A percentile compares a stretch with the other conserved stretches of the same genome.
phyloP scores from a whole-genome alignment of 92 coral and sea anemone species.

The Palythoa caribaeorum region DNA sequence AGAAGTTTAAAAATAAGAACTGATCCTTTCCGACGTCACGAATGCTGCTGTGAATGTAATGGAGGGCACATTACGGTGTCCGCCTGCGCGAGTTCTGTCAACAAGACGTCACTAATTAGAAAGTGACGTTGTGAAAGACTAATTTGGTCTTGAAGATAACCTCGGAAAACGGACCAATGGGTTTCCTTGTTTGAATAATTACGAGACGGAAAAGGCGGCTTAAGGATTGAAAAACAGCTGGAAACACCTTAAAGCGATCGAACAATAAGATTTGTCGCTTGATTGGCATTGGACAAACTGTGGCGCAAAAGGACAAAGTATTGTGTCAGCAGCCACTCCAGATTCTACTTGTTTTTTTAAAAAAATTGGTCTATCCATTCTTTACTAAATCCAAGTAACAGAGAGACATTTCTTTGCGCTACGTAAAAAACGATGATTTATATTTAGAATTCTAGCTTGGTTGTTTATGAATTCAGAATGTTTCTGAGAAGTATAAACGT shows the following conservation, averaged over 20 bases:
- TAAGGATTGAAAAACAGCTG: slow-evolving; percentile 44
- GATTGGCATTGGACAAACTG: slow-evolving; percentile 18
- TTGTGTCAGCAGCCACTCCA: background rate
- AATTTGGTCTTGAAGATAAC: slow-evolving; percentile 62
- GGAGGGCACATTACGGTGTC: slow-evolving; percentile 44
- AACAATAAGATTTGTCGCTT: slow-evolving; percentile 4
- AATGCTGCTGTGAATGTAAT: slow-evolving; percentile 31
- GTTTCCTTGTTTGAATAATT: slow-evolving; percentile 41
- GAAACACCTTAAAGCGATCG: slow-evolving; percentile 40
- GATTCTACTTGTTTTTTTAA: background rate
- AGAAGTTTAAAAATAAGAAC: slow-evolving; percentile 42
- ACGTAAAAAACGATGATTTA: background rate
- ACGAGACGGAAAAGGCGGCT: slow-evolving; percentile 25
- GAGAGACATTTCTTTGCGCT: background rate
- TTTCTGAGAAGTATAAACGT: background rate
- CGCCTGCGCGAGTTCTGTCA: slow-evolving; percentile 73
- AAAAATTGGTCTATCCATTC: background rate
- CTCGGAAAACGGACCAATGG: slow-evolving; percentile 32
- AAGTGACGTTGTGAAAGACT: slow-evolving; percentile 72
- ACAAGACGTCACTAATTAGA: slow-evolving; percentile 86
- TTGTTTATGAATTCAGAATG: background rate
- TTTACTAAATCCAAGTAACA: background rate
- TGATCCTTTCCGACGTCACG: slow-evolving; percentile 30
- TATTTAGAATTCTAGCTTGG: background rate
- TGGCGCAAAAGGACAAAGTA: background rate